phyloP scores from a whole-genome alignment of 2,888 invertebrate species.

The Uropetala carovei region DNA sequence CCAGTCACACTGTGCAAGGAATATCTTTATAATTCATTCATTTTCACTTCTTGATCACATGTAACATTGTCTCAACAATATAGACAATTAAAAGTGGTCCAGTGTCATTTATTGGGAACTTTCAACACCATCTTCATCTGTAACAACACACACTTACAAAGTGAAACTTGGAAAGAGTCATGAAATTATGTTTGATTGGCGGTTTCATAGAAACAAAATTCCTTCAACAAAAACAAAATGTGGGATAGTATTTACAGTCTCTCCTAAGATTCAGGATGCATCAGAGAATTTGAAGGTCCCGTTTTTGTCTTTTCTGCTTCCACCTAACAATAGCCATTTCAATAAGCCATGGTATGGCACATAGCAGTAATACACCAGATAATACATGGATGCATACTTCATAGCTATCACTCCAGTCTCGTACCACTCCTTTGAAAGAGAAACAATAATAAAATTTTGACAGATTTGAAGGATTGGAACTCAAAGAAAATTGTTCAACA shows the following conservation, averaged over 20 bases:
- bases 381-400: slow-evolving; percentile 82
- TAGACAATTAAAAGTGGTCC: not conserved
- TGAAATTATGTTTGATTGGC: slow-evolving; percentile 6
- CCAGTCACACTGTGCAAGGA: slow-evolving; percentile 1
- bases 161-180: slow-evolving; percentile 13
- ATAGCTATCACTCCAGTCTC: slow-evolving; percentile 81
- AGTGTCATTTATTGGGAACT: slow-evolving; percentile 5
- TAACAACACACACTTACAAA: slow-evolving; percentile 58
- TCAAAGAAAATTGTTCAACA: no score
- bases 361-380: slow-evolving; percentile 81
- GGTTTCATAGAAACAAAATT: slow-evolving; percentile 59
- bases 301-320: slow-evolving; percentile 13
- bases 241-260: slow-evolving; percentile 30
- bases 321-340: slow-evolving; percentile 73
- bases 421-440: slow-evolving; percentile 78
- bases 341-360: slow-evolving; percentile 83
- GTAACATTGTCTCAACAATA: slow-evolving; percentile 34
- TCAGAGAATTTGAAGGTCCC: slow-evolving; percentile 5
- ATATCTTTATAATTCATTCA: not conserved
- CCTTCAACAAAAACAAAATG: slow-evolving; percentile 55
- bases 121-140: slow-evolving; percentile 52
- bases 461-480: slow-evolving; percentile 65
- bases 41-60: not conserved
- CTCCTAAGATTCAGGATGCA: not conserved
- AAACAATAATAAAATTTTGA: slow-evolving; percentile 75